These are phyloP conservation scores for Aporophyla nigra DNA, from an alignment of 2,888 invertebrate species.

Conservation along the genomic window DNA sequence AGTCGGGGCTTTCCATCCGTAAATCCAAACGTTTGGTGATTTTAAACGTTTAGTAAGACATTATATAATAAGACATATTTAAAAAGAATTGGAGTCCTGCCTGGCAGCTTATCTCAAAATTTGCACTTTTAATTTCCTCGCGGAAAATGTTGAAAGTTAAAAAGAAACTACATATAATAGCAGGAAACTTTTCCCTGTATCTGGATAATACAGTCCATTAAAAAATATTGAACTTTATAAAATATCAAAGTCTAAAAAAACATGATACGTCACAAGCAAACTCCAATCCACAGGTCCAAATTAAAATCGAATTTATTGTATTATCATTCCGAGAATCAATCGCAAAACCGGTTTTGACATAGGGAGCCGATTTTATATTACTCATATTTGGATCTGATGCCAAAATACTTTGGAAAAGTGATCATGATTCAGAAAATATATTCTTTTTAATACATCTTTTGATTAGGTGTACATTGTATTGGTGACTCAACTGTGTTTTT, in stretches of 20 bases:
- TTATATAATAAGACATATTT: too few relatives aligned
- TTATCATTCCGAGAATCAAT: conserved; percentile 26
- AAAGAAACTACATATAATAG: too few relatives aligned
- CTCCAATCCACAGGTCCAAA: too few relatives aligned
- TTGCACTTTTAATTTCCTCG: too few relatives aligned
- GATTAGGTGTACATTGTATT: neutral
- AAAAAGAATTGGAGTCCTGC: too few relatives aligned
- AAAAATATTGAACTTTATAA: too few relatives aligned
- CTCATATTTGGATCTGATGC: conserved; percentile 7
- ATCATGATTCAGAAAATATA: conserved; percentile 27
- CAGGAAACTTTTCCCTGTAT: too few relatives aligned
- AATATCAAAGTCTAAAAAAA: neutral
- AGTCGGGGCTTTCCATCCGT: neutral
- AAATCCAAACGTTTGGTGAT: neutral
- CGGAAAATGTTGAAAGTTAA: too few relatives aligned
- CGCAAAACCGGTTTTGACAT: conserved; percentile 16
- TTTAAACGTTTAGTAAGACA: neutral
- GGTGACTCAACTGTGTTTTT: conserved; percentile 46
- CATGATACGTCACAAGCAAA: conserved; percentile 8
- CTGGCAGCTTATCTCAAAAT: too few relatives aligned
- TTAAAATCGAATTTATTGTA: neutral
- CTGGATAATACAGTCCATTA: too few relatives aligned
- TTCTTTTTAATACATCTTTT: neutral
- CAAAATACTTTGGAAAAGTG: conserved; percentile 8
- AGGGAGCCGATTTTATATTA: conserved; percentile 13